Evolutionary conservation across 2,113 vertebrate genomes (phyloP).

Genomic region (Suricata suricatta): DNA sequence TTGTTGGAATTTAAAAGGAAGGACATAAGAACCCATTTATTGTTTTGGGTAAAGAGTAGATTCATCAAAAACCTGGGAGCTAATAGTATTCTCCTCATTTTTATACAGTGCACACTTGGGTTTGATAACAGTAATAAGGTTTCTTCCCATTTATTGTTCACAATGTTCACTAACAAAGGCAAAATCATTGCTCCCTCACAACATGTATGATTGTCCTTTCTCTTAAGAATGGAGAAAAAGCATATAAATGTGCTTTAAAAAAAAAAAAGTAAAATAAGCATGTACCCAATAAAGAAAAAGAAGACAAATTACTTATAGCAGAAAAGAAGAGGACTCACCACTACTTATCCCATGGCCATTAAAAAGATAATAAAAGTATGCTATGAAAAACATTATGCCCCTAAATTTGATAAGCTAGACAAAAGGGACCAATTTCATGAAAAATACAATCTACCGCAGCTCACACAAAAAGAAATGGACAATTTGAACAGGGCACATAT

Average conservation of each 20-base stretch:
- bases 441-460: background rate
- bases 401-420: background rate
- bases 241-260: background rate
- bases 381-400: background rate
- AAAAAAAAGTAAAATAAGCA: background rate
- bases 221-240: background rate
- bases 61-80: background rate
- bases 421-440: background rate
- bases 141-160: background rate
- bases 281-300: background rate
- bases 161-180: background rate
- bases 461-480: background rate
- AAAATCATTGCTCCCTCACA: background rate
- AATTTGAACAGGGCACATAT: background rate
- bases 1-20: background rate
- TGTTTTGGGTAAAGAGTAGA: background rate
- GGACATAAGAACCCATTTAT: background rate
- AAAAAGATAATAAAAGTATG: background rate
- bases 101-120: background rate
- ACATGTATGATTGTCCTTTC: background rate
- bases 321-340: background rate
- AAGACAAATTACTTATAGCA: background rate
- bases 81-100: background rate
- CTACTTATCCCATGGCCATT: background rate
- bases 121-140: background rate